A percentile compares a stretch with the other conserved stretches of the same genome.
Conservation (phyloP, 2,797 vertebrate genomes). For the Schizopygopsis malacanthus region DNA sequence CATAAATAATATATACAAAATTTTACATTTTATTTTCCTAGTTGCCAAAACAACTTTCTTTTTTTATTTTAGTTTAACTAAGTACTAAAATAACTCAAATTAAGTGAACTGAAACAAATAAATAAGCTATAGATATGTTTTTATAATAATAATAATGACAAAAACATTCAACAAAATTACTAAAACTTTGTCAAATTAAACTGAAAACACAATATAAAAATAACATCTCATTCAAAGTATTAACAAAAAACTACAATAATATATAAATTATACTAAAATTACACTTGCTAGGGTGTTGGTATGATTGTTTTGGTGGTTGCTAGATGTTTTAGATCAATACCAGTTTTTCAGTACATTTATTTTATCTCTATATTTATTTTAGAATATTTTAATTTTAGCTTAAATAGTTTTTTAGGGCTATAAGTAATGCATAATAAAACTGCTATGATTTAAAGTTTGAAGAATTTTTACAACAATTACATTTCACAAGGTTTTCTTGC, state of each 20-base stretch:
- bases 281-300: not conserved
- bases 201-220: no score
- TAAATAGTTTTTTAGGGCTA: not conserved
- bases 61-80: not conserved
- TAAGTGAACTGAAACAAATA: not conserved
- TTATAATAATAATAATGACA: not conserved
- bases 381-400: not conserved
- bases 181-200: no score
- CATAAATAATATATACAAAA: not conserved
- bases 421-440: not conserved
- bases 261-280: no score
- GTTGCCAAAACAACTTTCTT: not conserved
- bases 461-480: not conserved
- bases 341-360: not conserved
- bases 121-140: not conserved
- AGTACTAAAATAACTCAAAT: not conserved
- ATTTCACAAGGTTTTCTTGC: not conserved
- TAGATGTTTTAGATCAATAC: not conserved
- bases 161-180: not conserved
- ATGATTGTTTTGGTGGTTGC: not conserved
- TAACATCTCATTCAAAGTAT: no score
- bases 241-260: no score
- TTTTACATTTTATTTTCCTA: not conserved
- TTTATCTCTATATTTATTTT: not conserved
- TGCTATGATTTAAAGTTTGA: not conserved